These are phyloP conservation scores for Cyphomyrus discorhynchus DNA, from an alignment of 2,113 vertebrate genomes.

Conservation along the genomic window DNA sequence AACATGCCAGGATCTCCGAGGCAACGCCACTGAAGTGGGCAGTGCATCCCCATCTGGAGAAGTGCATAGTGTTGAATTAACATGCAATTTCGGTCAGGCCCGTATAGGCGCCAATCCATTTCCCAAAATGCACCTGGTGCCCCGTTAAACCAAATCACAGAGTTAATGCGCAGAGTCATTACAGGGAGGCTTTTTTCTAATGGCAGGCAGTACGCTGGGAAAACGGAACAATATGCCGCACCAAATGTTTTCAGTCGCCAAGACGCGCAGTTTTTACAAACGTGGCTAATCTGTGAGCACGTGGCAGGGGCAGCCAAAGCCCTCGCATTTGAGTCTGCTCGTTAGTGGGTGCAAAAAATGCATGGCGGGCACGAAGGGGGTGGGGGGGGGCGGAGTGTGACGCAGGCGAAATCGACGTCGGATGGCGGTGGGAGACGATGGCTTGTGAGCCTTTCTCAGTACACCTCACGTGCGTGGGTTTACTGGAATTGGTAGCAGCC, in stretches of 20 bases:
- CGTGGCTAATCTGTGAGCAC: background rate
- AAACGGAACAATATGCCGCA: background rate
- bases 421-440: background rate
- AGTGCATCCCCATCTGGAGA: conserved; percentile 47
- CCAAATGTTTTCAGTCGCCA: background rate
- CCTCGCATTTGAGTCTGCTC: background rate
- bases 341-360: background rate
- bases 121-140: background rate
- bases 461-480: background rate
- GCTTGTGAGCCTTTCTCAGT: background rate
- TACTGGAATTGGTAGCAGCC: background rate
- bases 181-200: background rate
- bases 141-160: background rate
- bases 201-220: background rate
- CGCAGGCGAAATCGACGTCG: background rate
- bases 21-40: conserved; percentile 36
- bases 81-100: conserved; percentile 18
- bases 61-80: conserved; percentile 33
- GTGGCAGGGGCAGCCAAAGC: background rate
- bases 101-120: background rate
- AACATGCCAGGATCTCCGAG: conserved; percentile 34
- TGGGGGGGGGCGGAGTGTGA: background rate
- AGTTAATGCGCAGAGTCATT: background rate
- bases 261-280: background rate
- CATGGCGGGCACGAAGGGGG: background rate